Percentiles rank a stretch among this genome's conserved stretches.
Evolutionary conservation across 2,888 invertebrate genomes (phyloP).

Genomic region (Pemphredon lugubris): DNA sequence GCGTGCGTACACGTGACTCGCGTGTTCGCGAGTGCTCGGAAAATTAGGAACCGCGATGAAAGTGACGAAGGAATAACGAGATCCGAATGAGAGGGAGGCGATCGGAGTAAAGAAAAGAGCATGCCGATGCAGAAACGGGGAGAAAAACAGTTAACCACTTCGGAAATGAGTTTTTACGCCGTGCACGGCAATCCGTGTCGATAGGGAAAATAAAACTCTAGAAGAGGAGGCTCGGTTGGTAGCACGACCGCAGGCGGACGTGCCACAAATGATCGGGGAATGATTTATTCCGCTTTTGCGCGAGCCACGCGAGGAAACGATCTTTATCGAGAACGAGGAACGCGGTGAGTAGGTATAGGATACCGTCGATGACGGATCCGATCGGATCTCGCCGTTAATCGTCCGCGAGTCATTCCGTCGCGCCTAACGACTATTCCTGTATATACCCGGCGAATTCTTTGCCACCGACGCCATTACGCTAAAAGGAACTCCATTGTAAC

Average conservation of each 20-base stretch:
- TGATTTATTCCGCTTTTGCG: background rate
- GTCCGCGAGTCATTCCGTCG: constrained; percentile 25
- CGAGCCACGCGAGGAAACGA: constrained; percentile 2
- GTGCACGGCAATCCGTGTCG: constrained; percentile 3
- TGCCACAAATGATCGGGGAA: constrained; percentile 25
- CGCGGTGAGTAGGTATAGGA: constrained; percentile 8
- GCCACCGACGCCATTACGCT: too few relatives aligned
- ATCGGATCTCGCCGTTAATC: constrained; percentile 53
- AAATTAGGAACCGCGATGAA: too few relatives aligned
- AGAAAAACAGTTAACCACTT: too few relatives aligned
- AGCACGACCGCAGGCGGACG: constrained; percentile 36
- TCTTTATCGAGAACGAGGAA: constrained; percentile 14
- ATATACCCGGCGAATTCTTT: too few relatives aligned
- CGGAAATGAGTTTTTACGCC: background rate
- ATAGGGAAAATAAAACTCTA: constrained; percentile 31
- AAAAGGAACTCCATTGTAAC: too few relatives aligned
- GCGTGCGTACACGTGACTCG: too few relatives aligned
- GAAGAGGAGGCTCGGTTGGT: constrained; percentile 16
- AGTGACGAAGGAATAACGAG: too few relatives aligned
- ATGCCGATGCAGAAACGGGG: too few relatives aligned
- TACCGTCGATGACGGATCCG: constrained; percentile 32
- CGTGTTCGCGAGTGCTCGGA: too few relatives aligned
- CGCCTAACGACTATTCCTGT: too few relatives aligned
- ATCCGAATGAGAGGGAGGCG: too few relatives aligned
- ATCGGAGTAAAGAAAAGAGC: too few relatives aligned